phyloP scores from a whole-genome alignment of 2,888 invertebrate genomes.

The Drosophila fungiperda region DNA sequence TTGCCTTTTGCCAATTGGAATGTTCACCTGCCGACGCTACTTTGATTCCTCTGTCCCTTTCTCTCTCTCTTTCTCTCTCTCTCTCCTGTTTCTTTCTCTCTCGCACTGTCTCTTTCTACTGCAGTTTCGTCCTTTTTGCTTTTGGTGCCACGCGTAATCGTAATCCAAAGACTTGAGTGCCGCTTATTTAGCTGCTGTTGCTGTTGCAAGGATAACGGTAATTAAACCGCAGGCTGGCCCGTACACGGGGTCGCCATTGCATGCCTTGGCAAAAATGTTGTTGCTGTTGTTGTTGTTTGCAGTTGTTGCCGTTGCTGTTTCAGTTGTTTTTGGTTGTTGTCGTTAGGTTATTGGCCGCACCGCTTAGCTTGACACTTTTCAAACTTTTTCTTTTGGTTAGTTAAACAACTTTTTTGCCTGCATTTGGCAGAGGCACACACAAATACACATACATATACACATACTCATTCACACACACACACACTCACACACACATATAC shows the following conservation, averaged over 20 bases:
- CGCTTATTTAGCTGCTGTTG: conserved; percentile 43
- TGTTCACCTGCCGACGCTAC: conserved; percentile 54
- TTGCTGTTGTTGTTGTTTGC: conserved; percentile 3
- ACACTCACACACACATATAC: conserved; percentile 10
- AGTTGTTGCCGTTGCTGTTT: conserved; percentile 11
- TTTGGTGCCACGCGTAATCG: conserved; percentile 20
- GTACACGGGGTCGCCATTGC: conserved; percentile 70
- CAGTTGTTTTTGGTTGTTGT: conserved; percentile 31
- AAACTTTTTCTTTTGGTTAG: conserved; percentile 73
- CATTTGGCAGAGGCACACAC: conserved; percentile 36
- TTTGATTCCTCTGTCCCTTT: conserved; percentile 21
- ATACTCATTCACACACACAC: conserved; percentile 12
- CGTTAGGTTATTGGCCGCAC: conserved; percentile 72
- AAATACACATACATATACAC: conserved; percentile 12
- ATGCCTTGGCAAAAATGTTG: conserved; percentile 45
- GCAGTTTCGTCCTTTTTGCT: conserved; percentile 39
- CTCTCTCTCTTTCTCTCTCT: conserved; percentile 10
- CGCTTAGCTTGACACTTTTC: conserved; percentile 76
- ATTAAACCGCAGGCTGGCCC: conserved; percentile 67
- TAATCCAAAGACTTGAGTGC: conserved; percentile 46
- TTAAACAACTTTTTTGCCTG: conserved; percentile 67
- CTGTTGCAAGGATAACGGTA: conserved; percentile 72
- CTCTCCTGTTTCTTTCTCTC: conserved; percentile 2
- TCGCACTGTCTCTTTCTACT: neutral
- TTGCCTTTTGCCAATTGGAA: conserved; percentile 63